Percentiles rank a stretch among this genome's conserved stretches.
phyloP scores from a whole-genome alignment of 64 coral and sea anemone species.

The Porites australiensis region DNA sequence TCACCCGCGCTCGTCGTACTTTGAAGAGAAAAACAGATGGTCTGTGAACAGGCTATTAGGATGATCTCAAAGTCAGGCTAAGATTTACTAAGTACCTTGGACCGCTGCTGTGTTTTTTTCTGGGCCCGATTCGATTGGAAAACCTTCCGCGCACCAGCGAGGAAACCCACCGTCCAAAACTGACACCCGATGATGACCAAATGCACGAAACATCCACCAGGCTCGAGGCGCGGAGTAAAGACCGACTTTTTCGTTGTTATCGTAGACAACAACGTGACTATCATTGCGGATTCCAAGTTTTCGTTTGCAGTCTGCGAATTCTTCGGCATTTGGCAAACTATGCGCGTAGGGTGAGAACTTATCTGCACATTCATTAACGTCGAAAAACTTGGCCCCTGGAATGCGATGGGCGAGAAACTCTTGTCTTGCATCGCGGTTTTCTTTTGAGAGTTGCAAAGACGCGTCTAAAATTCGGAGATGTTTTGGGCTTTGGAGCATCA shows the following conservation, averaged over 20 bases:
- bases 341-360: slow-evolving; percentile 70
- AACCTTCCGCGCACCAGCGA: slow-evolving; percentile 73
- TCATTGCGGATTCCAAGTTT: slow-evolving; percentile 84
- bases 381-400: slow-evolving; percentile 80
- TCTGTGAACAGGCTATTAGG: too few relatives aligned
- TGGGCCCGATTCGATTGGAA: slow-evolving; percentile 67
- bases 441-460: slow-evolving; percentile 70
- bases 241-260: slow-evolving; percentile 71
- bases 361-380: slow-evolving; percentile 76
- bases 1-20: too few relatives aligned
- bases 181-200: slow-evolving; percentile 84
- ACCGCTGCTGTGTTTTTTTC: not conserved
- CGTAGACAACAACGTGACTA: slow-evolving; percentile 88
- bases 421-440: slow-evolving; percentile 55
- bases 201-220: slow-evolving; percentile 92
- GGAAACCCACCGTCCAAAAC: slow-evolving; percentile 86
- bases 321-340: slow-evolving; percentile 72
- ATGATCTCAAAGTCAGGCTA: too few relatives aligned
- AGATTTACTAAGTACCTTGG: not conserved
- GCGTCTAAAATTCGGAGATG: slow-evolving; percentile 67
- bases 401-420: slow-evolving; percentile 76
- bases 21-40: too few relatives aligned
- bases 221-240: slow-evolving; percentile 86
- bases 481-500: slow-evolving; percentile 51
- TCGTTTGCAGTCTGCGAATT: slow-evolving; percentile 68